Conservation (phyloP, 1,140 invertebrate genomes). For the Aleiodes sp. region DNA sequence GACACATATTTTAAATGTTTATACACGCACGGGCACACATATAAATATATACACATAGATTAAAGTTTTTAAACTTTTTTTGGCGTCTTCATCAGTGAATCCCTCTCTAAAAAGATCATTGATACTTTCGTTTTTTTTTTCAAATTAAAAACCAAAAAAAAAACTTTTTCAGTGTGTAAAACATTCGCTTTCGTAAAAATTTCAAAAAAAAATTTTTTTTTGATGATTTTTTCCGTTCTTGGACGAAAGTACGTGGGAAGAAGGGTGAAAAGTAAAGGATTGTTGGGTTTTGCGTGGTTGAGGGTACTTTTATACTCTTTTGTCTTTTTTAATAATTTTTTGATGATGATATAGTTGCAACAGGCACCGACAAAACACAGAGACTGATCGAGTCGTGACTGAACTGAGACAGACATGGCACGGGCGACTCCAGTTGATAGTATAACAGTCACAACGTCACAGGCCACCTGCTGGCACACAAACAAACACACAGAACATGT, state of each 20-base stretch:
- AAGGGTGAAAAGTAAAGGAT: not conserved
- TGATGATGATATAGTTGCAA: conserved; percentile 28
- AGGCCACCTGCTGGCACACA: conserved; percentile 68
- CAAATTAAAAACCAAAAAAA: not conserved
- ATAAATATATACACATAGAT: conserved; percentile 26
- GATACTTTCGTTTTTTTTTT: not conserved
- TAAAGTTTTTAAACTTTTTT: conserved; percentile 19
- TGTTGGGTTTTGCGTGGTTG: not conserved
- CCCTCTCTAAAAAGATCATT: not conserved
- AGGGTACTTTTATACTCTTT: not conserved
- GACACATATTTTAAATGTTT: conserved; percentile 26
- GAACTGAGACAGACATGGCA: conserved; percentile 58
- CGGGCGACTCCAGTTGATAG: conserved; percentile 66
- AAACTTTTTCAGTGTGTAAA: too few species aligned
- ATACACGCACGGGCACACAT: conserved; percentile 31
- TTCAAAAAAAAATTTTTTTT: not conserved
- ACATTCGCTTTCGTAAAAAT: not conserved
- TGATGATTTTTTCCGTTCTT: not conserved
- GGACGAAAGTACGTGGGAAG: conserved; percentile 1
- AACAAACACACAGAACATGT: conserved; percentile 67
- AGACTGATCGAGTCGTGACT: conserved; percentile 44
- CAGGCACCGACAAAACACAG: conserved; percentile 51
- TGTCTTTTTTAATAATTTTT: not conserved
- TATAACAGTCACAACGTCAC: conserved; percentile 66
- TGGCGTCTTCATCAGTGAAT: conserved; percentile 9